Evolutionary conservation across 2,888 invertebrate species (phyloP).

Genomic region (Ceratothoa steindachneri): DNA sequence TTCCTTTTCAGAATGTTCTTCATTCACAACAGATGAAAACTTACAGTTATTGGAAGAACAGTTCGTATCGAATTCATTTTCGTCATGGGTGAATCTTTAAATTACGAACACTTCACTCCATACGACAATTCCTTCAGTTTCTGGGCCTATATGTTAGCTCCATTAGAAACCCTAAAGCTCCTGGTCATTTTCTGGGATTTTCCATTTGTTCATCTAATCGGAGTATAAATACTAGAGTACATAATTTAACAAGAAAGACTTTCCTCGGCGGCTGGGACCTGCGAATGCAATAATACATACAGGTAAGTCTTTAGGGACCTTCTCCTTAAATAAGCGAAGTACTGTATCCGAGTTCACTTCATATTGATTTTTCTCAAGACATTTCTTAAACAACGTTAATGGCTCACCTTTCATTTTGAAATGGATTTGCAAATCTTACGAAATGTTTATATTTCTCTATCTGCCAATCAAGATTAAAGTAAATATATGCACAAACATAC

Average conservation of each 20-base stretch:
- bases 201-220: neutral
- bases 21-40: too few species aligned
- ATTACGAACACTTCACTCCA: neutral
- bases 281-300: neutral
- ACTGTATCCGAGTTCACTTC: neutral
- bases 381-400: neutral
- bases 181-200: neutral
- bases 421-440: too few species aligned
- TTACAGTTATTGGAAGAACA: neutral
- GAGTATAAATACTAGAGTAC: neutral
- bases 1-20: neutral
- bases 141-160: neutral
- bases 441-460: too few species aligned
- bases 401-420: neutral
- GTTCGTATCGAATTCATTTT: too few species aligned
- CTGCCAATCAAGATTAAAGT: too few species aligned
- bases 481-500: too few species aligned
- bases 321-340: neutral
- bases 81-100: too few species aligned
- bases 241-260: constrained; percentile 1
- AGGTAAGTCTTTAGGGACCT: neutral
- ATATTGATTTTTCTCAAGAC: neutral
- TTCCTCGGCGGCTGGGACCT: neutral
- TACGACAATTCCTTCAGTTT: neutral
- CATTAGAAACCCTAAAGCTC: neutral